Evolutionary conservation across 2,113 vertebrate genomes (phyloP), one percentile per base, ranked within the genome.

Genomic region (Otis tarda): DNA sequence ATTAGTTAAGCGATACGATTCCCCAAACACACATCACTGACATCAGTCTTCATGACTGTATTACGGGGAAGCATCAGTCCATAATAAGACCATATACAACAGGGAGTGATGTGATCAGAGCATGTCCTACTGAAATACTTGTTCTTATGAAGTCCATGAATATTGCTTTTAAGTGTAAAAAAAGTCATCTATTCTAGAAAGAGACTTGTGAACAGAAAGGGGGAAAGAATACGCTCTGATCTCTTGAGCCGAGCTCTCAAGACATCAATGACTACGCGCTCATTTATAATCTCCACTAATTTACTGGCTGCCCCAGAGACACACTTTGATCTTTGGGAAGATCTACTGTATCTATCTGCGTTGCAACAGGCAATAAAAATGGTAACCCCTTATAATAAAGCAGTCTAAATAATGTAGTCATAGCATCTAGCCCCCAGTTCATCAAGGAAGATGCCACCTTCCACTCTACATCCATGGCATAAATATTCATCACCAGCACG

Each of bases 261-360:
- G 95, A 92, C 93, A 94, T 95, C 96, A 97, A 89, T 96, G 94
- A 85, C 94, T 94, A 12, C 60, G 69, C 73, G 69, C 83, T 95
- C 92, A 93, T 96, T 97, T 97, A 94, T 96, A 97, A 97, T 94
- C 95, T 95, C 83, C 77, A 83, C 94, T 97, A 96, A 96, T 97
- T 97, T 97, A 93, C 85, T 79, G 83, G 50, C 92, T 96, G 96
- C 91, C 96, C 95, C 87, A 94, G 96, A 97, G 96, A 96, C 94
- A 96, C 90, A 91, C 94, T 97, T 97, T 97, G 96, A 97, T 97
- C 93, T 97, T 87, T 83, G 85, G 63, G 87, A 97, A 96, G 96
- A 97, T 97, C 96, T 96, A 83, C 85, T 95, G 56, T 93, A 95
- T 91, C 90, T 86, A 68, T 64, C 93, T 95, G 81, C 89, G 81